These are phyloP conservation scores for Heliconius sara DNA, from an alignment of 2,888 invertebrate genomes.

Conservation along the genomic window DNA sequence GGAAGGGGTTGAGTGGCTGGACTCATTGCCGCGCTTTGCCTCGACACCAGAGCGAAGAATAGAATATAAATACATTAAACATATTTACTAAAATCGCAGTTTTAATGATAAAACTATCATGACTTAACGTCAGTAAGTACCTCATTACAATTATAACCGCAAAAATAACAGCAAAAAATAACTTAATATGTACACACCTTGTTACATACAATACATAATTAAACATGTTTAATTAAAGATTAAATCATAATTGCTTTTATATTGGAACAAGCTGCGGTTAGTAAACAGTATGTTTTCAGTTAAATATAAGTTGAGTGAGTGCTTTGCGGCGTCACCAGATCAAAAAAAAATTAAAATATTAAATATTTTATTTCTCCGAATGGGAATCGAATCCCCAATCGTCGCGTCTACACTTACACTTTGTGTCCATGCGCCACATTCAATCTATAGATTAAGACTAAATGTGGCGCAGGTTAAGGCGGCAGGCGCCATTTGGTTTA, in stretches of 20 bases:
- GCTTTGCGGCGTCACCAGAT: neutral
- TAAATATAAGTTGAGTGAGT: neutral
- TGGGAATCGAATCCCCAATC: neutral
- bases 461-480: no score
- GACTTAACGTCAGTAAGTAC: neutral
- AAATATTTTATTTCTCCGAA: neutral
- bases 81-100: no score
- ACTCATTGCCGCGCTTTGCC: no score
- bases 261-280: no score
- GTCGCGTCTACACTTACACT: neutral
- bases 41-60: no score
- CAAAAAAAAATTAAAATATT: neutral
- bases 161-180: constrained; percentile 1
- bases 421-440: no score
- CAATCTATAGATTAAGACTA: no score
- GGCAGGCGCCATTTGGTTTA: no score
- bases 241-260: neutral
- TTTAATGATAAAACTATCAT: no score
- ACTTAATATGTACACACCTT: constrained; percentile 6
- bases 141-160: constrained; percentile 2
- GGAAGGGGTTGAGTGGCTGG: no score
- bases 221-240: neutral
- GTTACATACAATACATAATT: neutral
- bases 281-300: no score
- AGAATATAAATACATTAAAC: no score